phyloP scores from a whole-genome alignment of 2,797 vertebrate species.

The Rallus crepitans region DNA sequence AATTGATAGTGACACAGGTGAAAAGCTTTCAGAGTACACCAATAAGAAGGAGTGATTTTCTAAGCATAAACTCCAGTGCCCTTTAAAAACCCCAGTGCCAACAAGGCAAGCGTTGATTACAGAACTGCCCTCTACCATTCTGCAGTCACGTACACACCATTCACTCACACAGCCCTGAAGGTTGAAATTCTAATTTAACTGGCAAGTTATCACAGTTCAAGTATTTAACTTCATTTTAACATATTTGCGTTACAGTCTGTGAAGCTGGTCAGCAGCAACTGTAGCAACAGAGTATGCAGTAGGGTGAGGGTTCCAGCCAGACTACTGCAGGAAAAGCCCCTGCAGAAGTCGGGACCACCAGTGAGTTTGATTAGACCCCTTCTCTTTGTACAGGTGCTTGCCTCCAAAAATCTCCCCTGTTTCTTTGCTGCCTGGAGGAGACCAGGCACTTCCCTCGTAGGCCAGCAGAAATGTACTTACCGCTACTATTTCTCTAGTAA shows the following conservation, averaged over 20 bases:
- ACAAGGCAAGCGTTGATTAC: not conserved
- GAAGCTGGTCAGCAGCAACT: not conserved
- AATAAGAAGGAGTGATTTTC: not conserved
- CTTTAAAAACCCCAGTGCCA: conserved; percentile 18
- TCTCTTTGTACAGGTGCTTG: not conserved
- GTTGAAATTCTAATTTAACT: not conserved
- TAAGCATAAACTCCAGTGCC: not conserved
- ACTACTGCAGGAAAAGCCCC: not conserved
- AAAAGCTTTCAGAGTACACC: not conserved
- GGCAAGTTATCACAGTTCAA: not conserved
- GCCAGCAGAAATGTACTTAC: not conserved
- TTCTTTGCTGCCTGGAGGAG: not conserved
- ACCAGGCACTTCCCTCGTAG: not conserved
- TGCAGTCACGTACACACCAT: not conserved
- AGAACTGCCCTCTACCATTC: not conserved
- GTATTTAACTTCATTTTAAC: not conserved
- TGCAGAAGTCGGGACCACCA: not conserved
- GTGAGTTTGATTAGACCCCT: not conserved
- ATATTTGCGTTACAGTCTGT: not conserved
- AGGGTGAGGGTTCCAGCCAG: not conserved
- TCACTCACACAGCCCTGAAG: not conserved
- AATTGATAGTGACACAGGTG: not conserved
- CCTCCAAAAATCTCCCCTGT: not conserved
- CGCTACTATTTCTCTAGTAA: not conserved
- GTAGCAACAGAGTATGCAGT: not conserved